Evolutionary conservation across 2,797 vertebrate genomes (phyloP), one percentile per base, ranked within the genome.

Genomic region (Lemur catta): DNA sequence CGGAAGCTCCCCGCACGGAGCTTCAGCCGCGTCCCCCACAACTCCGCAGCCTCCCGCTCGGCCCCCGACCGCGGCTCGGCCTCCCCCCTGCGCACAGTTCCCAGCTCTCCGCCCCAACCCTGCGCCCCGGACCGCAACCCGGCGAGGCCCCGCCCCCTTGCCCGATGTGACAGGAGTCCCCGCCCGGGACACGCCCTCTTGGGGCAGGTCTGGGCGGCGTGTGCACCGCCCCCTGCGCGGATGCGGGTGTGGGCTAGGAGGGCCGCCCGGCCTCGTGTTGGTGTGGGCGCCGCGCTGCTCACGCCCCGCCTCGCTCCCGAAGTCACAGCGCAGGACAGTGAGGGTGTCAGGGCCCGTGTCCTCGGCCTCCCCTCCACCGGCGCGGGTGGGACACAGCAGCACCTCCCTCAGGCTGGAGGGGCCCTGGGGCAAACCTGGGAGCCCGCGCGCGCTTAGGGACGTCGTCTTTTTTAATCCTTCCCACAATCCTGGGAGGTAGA

Each of bases 221-320:
- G 38, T 7, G 13, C 0, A 1, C 7, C 1, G 55, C 28, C 67
- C 1, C 2, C 0, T 5, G 2, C 9, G 35, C 7, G 2, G 12
- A 26, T 48, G 14, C 3, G 12, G 6, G 17, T 4, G 2, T 20
- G 7, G 26, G 2, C 5, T 24, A 1, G 79, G 17, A 35, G 26
- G 9, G 24, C 10, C 0, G 12, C 61, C 4, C 69, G 28, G 4
- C 46, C 33, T 71, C 18, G 6, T 15, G 26, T 33, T 1, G 14
- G 46, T 11, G 0, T 28, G 3, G 15, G 28, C 14, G n/a, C 41
- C 6, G 30, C 2, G 13, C 20, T 4, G 43, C 12, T 22, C 26
- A 0, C 0, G 61, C 30, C 38, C 65, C 8, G 2, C 22, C 7
- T 5, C 61, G 11, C 52, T 89, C 55, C 24, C 33, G 22, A 22